These are phyloP conservation scores for Agapostemon virescens DNA, from an alignment of 2,888 invertebrate genomes.

Conservation along the genomic window DNA sequence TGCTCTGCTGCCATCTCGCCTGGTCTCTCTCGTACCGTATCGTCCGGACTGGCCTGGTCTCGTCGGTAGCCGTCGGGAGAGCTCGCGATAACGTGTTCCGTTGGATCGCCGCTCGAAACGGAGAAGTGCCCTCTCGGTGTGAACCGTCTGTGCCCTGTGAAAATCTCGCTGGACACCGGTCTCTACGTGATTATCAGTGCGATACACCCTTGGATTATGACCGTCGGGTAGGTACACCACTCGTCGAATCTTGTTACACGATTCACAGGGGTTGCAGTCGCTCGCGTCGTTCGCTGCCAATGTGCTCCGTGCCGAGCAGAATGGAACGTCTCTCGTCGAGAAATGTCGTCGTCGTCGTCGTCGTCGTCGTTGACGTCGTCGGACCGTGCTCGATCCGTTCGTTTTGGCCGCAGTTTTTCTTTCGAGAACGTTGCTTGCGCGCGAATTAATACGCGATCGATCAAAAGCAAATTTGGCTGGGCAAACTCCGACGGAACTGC, in stretches of 20 bases:
- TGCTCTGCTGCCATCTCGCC: neutral
- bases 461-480: neutral
- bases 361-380: too few relatives aligned
- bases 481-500: neutral
- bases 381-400: neutral
- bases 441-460: neutral
- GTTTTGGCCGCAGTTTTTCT: neutral
- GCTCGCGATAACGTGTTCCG: slow-evolving; percentile 3
- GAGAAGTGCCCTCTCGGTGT: slow-evolving; percentile 24
- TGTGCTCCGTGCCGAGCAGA: neutral
- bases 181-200: slow-evolving; percentile 58
- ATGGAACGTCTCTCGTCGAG: neutral
- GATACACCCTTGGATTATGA: slow-evolving; percentile 68
- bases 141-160: slow-evolving; percentile 23
- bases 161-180: slow-evolving; percentile 8
- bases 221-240: slow-evolving; percentile 67
- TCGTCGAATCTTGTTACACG: neutral
- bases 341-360: too few relatives aligned
- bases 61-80: neutral
- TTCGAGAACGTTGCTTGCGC: neutral
- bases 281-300: slow-evolving; percentile 6
- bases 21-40: too few relatives aligned
- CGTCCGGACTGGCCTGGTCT: neutral
- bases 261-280: slow-evolving; percentile 36
- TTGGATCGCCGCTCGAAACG: neutral